phyloP scores from a whole-genome alignment of 2,888 invertebrate genomes.

The Physocephala rufipes region DNA sequence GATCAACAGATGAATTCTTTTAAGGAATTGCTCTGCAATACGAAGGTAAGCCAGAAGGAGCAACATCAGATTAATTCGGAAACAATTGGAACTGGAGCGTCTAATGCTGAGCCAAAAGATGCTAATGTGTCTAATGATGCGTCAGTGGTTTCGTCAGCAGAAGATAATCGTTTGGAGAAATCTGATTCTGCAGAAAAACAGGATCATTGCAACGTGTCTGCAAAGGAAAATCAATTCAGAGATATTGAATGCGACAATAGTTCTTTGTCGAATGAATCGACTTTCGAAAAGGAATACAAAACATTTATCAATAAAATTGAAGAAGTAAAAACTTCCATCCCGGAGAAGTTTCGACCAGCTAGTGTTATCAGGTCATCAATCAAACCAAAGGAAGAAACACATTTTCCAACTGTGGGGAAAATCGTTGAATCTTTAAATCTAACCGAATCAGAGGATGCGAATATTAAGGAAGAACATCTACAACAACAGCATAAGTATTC shows the following conservation, averaged over 20 bases:
- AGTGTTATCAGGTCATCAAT: neutral
- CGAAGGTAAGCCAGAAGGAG: neutral
- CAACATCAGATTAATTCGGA: too few species aligned
- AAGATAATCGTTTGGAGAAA: neutral
- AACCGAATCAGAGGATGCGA: neutral
- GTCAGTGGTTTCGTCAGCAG: neutral
- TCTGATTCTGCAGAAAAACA: neutral
- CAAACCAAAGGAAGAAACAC: neutral
- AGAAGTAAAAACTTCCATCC: constrained; percentile 36
- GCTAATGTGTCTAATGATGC: neutral
- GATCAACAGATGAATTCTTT: neutral
- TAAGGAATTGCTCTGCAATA: constrained; percentile 2
- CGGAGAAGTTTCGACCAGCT: neutral
- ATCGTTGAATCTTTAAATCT: too few species aligned
- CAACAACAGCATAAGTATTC: constrained; percentile 37
- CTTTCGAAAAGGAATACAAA: constrained; percentile 59
- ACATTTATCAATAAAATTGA: constrained; percentile 59
- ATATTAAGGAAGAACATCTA: constrained; percentile 27
- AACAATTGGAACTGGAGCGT: too few species aligned
- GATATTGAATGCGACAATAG: constrained; percentile 54
- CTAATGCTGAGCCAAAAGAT: neutral
- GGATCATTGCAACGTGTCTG: constrained; percentile 4
- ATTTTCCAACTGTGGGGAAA: neutral
- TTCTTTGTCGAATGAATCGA: constrained; percentile 56
- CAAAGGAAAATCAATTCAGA: constrained; percentile 39